A percentile compares a stretch with the other conserved stretches of the same genome.
Conservation (phyloP, 1,140 invertebrate species). For the Bombyx mandarina region DNA sequence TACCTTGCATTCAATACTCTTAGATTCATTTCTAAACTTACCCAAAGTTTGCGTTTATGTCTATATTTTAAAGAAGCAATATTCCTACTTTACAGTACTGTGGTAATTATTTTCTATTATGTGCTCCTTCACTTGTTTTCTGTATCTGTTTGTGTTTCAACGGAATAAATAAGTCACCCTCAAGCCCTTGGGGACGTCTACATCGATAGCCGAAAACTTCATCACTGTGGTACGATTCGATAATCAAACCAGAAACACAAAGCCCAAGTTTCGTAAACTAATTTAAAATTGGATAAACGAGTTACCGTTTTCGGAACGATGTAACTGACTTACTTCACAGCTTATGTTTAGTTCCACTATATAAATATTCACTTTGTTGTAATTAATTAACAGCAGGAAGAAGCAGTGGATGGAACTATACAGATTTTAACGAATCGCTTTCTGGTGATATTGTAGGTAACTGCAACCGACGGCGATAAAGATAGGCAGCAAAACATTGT, state of each 20-base stretch:
- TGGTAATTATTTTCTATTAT: neutral
- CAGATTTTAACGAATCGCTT: no score
- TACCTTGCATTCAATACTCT: no score
- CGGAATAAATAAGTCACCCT: slow-evolving; percentile 1
- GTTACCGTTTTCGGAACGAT: neutral
- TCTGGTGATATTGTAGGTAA: slow-evolving; percentile 77
- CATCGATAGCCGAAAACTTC: slow-evolving; percentile 3
- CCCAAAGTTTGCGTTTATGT: no score
- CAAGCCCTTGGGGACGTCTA: slow-evolving; percentile 4
- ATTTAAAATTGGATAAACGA: neutral
- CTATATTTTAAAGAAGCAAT: neutral
- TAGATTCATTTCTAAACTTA: no score
- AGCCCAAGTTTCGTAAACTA: slow-evolving; percentile 22
- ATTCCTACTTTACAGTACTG: neutral
- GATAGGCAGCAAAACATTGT: slow-evolving; percentile 95
- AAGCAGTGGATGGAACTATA: no score
- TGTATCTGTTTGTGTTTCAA: slow-evolving; percentile 4
- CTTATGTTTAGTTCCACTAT: no score
- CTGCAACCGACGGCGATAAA: slow-evolving; percentile 94
- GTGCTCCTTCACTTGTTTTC: neutral
- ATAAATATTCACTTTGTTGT: no score
- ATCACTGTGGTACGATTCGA: slow-evolving; percentile 12
- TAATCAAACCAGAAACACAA: slow-evolving; percentile 26
- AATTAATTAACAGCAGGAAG: no score
- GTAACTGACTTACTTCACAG: no score